Percentiles rank a stretch among this genome's conserved stretches.
These are phyloP conservation scores for Spodoptera exigua DNA, from an alignment of 2,888 invertebrate genomes.

Conservation along the genomic window DNA sequence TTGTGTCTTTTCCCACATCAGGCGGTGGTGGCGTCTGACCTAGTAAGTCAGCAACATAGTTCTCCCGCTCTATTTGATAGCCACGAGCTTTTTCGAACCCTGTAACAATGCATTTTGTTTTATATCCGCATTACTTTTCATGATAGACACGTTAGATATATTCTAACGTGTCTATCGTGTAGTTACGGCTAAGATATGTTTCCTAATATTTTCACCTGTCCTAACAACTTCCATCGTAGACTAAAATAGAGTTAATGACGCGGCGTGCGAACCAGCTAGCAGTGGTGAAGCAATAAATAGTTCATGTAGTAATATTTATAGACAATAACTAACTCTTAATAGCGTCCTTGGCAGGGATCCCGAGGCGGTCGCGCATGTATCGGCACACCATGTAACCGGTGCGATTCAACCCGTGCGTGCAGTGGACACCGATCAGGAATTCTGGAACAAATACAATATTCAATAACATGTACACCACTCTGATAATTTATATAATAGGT, in stretches of 20 bases:
- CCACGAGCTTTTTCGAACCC: slow-evolving; percentile 91
- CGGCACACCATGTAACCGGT: slow-evolving; percentile 94
- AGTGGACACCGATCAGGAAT: slow-evolving; percentile 93
- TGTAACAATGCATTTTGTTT: slow-evolving; percentile 69
- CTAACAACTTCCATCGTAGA: slow-evolving; percentile 21
- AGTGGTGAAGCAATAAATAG: slow-evolving; percentile 54
- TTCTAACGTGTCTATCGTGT: no score
- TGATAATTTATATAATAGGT: no score
- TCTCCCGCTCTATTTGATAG: slow-evolving; percentile 90
- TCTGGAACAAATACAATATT: slow-evolving; percentile 84
- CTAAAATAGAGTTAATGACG: slow-evolving; percentile 23
- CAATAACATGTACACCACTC: no score
- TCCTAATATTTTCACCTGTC: slow-evolving; percentile 14
- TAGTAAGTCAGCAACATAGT: slow-evolving; percentile 85
- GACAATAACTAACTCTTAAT: slow-evolving; percentile 87
- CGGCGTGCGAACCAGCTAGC: slow-evolving; percentile 42
- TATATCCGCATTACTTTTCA: not conserved
- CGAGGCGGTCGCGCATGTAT: slow-evolving; percentile 91
- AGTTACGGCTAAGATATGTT: not conserved
- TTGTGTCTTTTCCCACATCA: slow-evolving; percentile 63
- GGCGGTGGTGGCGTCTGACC: slow-evolving; percentile 64
- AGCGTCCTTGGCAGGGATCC: slow-evolving; percentile 87
- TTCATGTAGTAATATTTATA: slow-evolving; percentile 50
- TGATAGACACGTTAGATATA: not conserved
- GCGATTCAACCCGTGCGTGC: slow-evolving; percentile 95